Evolutionary conservation across 2,113 vertebrate species (phyloP).

Genomic region (Girardinichthys multiradiatus): DNA sequence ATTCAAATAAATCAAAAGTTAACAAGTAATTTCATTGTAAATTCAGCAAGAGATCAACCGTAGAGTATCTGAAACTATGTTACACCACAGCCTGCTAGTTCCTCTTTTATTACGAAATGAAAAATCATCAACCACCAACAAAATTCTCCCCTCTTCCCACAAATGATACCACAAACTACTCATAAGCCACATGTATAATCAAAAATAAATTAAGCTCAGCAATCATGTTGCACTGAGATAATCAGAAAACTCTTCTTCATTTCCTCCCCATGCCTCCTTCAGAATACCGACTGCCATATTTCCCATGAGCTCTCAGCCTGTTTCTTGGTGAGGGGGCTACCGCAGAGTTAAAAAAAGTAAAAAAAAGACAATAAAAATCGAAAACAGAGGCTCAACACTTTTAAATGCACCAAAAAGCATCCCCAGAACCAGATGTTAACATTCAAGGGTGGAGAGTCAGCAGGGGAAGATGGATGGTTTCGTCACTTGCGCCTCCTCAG

Average conservation of each 20-base stretch:
- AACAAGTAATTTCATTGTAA: constrained; percentile 2
- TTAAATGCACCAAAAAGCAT: constrained; percentile 34
- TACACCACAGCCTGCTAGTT: constrained; percentile 20
- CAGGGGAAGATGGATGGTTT: constrained; percentile 7
- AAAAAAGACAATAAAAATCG: constrained; percentile 6
- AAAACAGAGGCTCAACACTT: constrained; percentile 1
- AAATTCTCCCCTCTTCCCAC: constrained; percentile 26
- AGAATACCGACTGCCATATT: constrained; percentile 65
- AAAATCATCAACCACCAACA: constrained; percentile 31
- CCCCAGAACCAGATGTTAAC: constrained; percentile 63
- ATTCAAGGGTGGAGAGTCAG: not conserved
- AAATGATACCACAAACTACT: constrained; percentile 40
- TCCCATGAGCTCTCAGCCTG: constrained; percentile 66
- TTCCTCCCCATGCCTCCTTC: constrained; percentile 61
- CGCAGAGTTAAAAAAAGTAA: constrained; percentile 31
- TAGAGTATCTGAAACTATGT: constrained; percentile 16
- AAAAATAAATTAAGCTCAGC: constrained; percentile 67
- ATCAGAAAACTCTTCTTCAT: constrained; percentile 66
- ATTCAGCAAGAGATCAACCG: constrained; percentile 11
- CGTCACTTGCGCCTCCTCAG: constrained; percentile 18
- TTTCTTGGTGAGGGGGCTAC: constrained; percentile 54
- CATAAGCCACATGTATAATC: constrained; percentile 56
- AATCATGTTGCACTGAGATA: constrained; percentile 56
- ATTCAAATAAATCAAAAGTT: constrained; percentile 6
- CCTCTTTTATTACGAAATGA: constrained; percentile 41